phyloP scores from a whole-genome alignment of 2,888 invertebrate genomes.

The Chesias legatella region DNA sequence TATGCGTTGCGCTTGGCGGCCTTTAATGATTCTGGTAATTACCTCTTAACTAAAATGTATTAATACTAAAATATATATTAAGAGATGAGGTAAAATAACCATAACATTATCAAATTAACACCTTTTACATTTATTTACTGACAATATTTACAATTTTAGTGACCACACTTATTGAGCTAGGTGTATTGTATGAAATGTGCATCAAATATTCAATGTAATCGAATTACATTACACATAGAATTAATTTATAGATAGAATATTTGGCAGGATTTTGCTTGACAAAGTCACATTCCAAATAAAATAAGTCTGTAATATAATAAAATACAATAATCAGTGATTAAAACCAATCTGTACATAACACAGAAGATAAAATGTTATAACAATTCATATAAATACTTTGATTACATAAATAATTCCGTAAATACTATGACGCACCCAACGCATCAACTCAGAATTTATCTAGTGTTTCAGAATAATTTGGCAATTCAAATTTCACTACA shows the following conservation, averaged over 20 bases:
- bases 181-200: constrained; percentile 77
- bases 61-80: too few relatives aligned
- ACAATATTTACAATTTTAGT: constrained; percentile 79
- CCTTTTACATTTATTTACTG: constrained; percentile 79
- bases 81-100: constrained; percentile 7
- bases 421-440: constrained; percentile 49
- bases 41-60: too few relatives aligned
- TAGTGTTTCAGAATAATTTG: constrained; percentile 28
- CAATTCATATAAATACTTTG: constrained; percentile 37
- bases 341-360: constrained; percentile 65
- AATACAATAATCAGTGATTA: constrained; percentile 23
- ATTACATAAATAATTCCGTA: constrained; percentile 41
- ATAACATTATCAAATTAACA: constrained; percentile 50
- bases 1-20: too few relatives aligned
- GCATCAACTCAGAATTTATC: constrained; percentile 40
- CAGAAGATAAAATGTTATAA: constrained; percentile 47
- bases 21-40: too few relatives aligned
- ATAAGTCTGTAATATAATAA: constrained; percentile 37
- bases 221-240: constrained; percentile 67
- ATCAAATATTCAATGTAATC: constrained; percentile 70
- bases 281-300: constrained; percentile 63
- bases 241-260: constrained; percentile 47
- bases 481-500: constrained; percentile 48
- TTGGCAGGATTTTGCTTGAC: constrained; percentile 78
- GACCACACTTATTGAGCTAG: constrained; percentile 80